These are phyloP conservation scores for Rattus norvegicus DNA, from an alignment of 2,113 vertebrate species.

Conservation along the genomic window GRCr8 NC_086034.1:6768501-6769000, in stretches of 20 bases:
- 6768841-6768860: rapidly evolving
- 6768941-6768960: not conserved
- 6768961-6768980: not conserved
- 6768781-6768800: rapidly evolving
- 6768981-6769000: not conserved
- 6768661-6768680: not conserved
- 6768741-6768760: not conserved
- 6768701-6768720: not conserved
- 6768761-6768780: not conserved
- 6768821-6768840: not conserved
- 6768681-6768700: not conserved
- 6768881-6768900: not conserved
- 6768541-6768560: not conserved
- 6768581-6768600: not conserved
- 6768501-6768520: not conserved
- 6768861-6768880: rapidly evolving
- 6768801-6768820: not conserved
- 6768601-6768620: not conserved
- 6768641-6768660: not conserved
- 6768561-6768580: not conserved
- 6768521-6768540: not conserved
- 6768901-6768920: not conserved
- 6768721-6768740: not conserved
- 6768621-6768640: not conserved
- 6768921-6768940: not conserved